Evolutionary conservation across 2,113 vertebrate species (phyloP).

Genomic region (Phylloscopus trochilus): DNA sequence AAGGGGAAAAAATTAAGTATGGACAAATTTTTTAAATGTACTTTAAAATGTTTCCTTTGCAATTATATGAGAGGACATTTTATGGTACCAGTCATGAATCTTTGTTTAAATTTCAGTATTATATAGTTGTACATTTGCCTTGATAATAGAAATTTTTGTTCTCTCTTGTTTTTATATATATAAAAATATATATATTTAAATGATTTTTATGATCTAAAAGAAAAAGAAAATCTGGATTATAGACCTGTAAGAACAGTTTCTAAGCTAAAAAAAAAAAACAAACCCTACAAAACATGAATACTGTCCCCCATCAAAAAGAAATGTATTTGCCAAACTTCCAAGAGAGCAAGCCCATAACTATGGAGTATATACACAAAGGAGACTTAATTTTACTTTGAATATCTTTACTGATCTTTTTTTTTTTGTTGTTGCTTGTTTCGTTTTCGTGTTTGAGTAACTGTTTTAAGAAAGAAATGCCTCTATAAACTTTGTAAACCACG

Average conservation of each 20-base stretch:
- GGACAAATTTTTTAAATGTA: neutral
- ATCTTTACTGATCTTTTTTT: neutral
- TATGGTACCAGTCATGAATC: conserved; percentile 58
- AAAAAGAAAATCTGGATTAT: neutral
- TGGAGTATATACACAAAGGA: neutral
- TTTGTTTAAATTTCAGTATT: conserved; percentile 78
- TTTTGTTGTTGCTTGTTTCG: neutral
- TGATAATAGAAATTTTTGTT: conserved; percentile 27
- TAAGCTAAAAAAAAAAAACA: neutral
- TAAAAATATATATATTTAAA: conserved; percentile 42
- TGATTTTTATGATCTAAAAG: neutral
- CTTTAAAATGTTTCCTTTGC: conserved; percentile 43
- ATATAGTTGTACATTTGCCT: conserved; percentile 55
- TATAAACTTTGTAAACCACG: neutral
- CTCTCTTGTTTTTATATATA: conserved; percentile 42
- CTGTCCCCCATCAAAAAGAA: conserved; percentile 15
- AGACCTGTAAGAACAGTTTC: conserved; percentile 12
- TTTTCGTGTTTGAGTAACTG: neutral
- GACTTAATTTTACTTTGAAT: neutral
- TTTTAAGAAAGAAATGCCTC: conserved; percentile 19
- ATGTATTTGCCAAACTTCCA: neutral
- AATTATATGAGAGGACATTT: neutral
- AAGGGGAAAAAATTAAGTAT: neutral
- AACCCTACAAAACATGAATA: neutral
- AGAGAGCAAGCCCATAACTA: neutral